Conservation (phyloP, 2,797 vertebrate genomes). For the Premnoplex brunnescens region DNA sequence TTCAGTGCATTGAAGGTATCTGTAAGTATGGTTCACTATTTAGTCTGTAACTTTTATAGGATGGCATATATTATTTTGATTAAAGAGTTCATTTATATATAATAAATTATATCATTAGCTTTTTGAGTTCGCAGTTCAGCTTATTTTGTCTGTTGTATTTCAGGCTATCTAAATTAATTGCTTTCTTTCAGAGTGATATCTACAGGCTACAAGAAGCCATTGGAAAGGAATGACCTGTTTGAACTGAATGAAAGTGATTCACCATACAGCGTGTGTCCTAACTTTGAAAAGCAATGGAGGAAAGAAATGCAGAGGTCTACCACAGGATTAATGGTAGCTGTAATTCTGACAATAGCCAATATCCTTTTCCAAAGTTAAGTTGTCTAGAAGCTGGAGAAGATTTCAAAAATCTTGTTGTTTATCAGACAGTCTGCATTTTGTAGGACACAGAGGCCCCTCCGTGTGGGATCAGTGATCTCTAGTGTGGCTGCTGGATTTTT, state of each 20-base stretch:
- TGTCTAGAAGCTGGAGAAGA: neutral
- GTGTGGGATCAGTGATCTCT: neutral
- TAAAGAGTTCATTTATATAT: neutral
- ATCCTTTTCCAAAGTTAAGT: neutral
- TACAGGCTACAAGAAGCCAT: constrained; percentile 65
- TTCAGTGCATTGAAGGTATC: neutral
- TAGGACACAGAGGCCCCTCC: neutral
- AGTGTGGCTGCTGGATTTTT: neutral
- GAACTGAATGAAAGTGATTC: constrained; percentile 66
- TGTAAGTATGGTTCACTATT: neutral
- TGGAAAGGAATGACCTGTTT: constrained; percentile 71
- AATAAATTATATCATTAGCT: neutral
- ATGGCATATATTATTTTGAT: neutral
- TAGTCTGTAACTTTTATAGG: neutral
- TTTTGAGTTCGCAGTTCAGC: neutral
- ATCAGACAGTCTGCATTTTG: neutral
- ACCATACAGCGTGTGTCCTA: constrained; percentile 42
- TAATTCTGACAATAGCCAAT: neutral
- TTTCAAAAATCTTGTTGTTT: neutral
- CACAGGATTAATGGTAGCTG: neutral
- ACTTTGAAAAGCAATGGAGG: constrained; percentile 74
- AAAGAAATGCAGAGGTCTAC: constrained; percentile 45
- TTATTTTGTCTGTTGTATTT: neutral
- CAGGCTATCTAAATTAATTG: neutral
- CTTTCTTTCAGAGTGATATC: constrained; percentile 59